phyloP scores from a whole-genome alignment of 2,888 invertebrate species.

The Trichogramma dendrolimi region DNA sequence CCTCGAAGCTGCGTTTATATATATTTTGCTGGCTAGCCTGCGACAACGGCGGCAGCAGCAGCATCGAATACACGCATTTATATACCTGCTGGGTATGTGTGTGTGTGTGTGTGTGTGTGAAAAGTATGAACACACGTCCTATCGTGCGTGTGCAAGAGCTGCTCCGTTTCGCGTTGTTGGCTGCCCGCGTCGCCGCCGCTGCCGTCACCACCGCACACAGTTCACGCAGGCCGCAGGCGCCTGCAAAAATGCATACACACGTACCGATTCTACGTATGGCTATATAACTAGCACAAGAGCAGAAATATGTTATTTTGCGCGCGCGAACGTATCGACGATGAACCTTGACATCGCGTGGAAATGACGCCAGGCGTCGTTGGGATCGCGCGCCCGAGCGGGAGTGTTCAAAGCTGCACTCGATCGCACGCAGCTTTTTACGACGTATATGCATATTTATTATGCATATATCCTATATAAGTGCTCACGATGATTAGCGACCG shows the following conservation, averaged over 20 bases:
- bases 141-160: no score
- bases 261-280: not conserved
- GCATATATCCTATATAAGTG: no score
- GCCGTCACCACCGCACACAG: no score
- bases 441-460: not conserved
- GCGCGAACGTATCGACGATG: not conserved
- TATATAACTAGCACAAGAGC: not conserved
- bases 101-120: no score
- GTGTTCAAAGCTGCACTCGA: no score
- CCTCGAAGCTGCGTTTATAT: no score
- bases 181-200: no score
- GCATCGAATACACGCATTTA: constrained; percentile 6
- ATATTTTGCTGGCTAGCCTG: no score
- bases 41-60: not conserved
- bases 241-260: constrained; percentile 2
- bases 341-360: constrained; percentile 27
- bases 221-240: constrained; percentile 1
- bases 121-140: no score
- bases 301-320: not conserved
- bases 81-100: not conserved
- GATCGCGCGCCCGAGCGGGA: constrained; percentile 3
- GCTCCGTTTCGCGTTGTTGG: no score
- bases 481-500: no score
- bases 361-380: constrained; percentile 21
- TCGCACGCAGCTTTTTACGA: constrained; percentile 9